These are phyloP conservation scores for Neosilurus hyrtlii DNA, from an alignment of 2,797 vertebrate species.

Conservation along the genomic window DNA sequence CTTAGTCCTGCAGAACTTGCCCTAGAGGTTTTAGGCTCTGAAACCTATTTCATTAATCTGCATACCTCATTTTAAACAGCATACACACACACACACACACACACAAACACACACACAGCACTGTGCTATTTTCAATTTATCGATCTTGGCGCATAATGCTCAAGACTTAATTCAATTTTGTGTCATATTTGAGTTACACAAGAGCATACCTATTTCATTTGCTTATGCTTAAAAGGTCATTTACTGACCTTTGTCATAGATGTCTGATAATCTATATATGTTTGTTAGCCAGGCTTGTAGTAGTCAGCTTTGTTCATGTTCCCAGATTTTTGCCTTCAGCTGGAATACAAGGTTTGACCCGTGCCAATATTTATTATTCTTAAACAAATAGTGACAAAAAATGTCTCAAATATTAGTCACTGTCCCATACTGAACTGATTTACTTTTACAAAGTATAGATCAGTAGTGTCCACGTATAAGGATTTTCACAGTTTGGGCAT, in stretches of 20 bases:
- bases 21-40: constrained; percentile 36
- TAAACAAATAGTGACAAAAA: not conserved
- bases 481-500: constrained; percentile 18
- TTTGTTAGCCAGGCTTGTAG: constrained; percentile 35
- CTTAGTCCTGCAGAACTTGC: constrained; percentile 34
- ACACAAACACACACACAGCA: constrained; percentile 27
- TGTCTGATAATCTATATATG: constrained; percentile 49
- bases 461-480: not conserved
- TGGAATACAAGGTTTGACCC: constrained; percentile 52
- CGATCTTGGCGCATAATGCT: constrained; percentile 24
- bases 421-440: not conserved
- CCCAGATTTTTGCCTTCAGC: constrained; percentile 44
- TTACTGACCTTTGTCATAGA: constrained; percentile 55
- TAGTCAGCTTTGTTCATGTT: constrained; percentile 19
- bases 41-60: constrained; percentile 41
- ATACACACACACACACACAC: not conserved
- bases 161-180: constrained; percentile 42
- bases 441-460: constrained; percentile 39
- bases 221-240: constrained; percentile 54
- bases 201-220: constrained; percentile 46
- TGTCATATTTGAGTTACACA: constrained; percentile 40
- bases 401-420: not conserved
- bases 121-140: constrained; percentile 39
- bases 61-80: constrained; percentile 33
- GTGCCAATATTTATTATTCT: constrained; percentile 46